Evolutionary conservation across 2,797 vertebrate species (phyloP).

Genomic region (Epinephelus awoara): DNA sequence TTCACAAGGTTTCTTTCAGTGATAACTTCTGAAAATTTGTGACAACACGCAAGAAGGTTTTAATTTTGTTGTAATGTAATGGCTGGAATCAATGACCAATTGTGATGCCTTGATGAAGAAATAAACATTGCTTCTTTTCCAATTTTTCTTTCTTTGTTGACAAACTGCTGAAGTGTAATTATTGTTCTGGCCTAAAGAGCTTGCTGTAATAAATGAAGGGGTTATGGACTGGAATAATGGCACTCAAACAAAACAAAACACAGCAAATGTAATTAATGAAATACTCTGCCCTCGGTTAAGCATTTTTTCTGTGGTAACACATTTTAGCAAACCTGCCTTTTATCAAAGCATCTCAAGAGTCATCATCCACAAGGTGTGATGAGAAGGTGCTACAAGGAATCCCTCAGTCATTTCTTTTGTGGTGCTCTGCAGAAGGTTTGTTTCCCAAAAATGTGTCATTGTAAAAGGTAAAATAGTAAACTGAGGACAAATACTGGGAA

Average conservation of each 20-base stretch:
- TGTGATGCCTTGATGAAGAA: constrained; percentile 79
- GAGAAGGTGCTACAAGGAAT: too few species aligned
- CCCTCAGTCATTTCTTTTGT: not conserved
- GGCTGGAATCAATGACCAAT: constrained; percentile 63
- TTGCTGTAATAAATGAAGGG: too few species aligned
- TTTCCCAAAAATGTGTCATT: not conserved
- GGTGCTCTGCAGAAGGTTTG: not conserved
- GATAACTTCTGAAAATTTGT: constrained; percentile 36
- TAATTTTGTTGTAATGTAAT: constrained; percentile 48
- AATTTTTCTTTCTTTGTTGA: constrained; percentile 23
- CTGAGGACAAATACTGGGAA: too few species aligned
- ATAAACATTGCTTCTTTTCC: constrained; percentile 81
- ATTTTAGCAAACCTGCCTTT: not conserved
- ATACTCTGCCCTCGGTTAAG: not conserved
- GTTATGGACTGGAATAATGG: too few species aligned
- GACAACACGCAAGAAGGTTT: constrained; percentile 38
- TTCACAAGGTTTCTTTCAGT: constrained; percentile 48
- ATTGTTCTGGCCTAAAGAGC: not conserved
- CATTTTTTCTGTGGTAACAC: not conserved
- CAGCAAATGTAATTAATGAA: not conserved
- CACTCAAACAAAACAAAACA: not conserved
- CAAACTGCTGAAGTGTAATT: not conserved
- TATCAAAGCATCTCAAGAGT: not conserved
- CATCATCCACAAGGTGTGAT: not conserved
- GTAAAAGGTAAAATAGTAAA: too few species aligned